phyloP scores from a whole-genome alignment of 2,797 vertebrate species.

The Kryptopterus vitreolus region DNA sequence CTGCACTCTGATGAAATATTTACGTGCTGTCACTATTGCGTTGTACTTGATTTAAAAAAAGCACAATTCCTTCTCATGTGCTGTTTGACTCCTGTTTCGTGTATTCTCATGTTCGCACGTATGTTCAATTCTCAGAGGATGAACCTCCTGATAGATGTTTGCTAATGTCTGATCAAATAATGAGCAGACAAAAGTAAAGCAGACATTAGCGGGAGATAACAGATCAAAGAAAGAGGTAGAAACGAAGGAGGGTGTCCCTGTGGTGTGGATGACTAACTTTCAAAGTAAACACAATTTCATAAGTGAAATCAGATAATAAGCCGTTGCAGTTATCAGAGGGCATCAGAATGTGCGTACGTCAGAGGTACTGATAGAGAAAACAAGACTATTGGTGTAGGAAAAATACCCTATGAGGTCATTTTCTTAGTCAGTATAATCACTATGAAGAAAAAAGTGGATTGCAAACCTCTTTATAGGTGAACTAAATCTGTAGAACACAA shows the following conservation, averaged over 20 bases:
- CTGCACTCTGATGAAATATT: constrained; percentile 47
- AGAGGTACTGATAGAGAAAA: constrained; percentile 10
- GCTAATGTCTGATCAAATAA: constrained; percentile 53
- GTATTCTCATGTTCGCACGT: no score
- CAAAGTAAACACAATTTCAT: constrained; percentile 32
- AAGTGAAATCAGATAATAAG: constrained; percentile 31
- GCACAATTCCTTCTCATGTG: constrained; percentile 44
- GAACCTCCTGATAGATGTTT: constrained; percentile 43
- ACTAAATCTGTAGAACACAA: background rate
- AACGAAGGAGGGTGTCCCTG: constrained; percentile 29
- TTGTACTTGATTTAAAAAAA: constrained; percentile 51
- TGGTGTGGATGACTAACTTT: constrained; percentile 40
- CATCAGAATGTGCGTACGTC: constrained; percentile 10
- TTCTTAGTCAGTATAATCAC: background rate
- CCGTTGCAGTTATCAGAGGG: constrained; percentile 36
- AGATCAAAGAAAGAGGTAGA: constrained; percentile 43
- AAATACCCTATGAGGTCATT: background rate
- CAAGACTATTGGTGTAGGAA: background rate
- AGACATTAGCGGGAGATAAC: constrained; percentile 47
- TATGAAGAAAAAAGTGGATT: background rate
- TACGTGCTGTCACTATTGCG: constrained; percentile 49
- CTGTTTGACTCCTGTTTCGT: no score
- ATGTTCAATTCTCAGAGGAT: constrained; percentile 46
- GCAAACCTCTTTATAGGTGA: background rate
- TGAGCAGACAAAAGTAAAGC: constrained; percentile 46